These are phyloP conservation scores for Cygnus atratus DNA, from an alignment of 2,113 vertebrate genomes.

Conservation along the genomic window DNA sequence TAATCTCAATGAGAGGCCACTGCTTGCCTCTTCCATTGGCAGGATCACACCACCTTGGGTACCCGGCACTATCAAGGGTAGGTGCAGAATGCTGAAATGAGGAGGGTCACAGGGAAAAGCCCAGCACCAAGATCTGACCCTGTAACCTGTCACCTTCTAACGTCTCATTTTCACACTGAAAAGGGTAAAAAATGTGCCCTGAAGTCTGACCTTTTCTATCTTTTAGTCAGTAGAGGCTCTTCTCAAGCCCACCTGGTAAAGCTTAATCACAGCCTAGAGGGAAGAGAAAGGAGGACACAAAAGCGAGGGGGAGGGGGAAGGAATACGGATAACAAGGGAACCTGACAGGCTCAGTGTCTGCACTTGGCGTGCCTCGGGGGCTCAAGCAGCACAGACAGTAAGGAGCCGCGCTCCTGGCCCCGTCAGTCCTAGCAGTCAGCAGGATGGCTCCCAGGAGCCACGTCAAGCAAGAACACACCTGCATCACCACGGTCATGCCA, in stretches of 20 bases:
- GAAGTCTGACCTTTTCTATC: not conserved
- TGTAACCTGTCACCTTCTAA: not conserved
- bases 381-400: not conserved
- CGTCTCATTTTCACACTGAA: not conserved
- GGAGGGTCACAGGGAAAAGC: not conserved
- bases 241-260: fast-evolving
- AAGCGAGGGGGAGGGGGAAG: not conserved
- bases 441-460: not conserved
- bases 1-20: not conserved
- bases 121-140: not conserved
- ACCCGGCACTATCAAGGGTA: not conserved
- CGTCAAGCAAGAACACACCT: not conserved
- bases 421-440: not conserved
- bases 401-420: not conserved
- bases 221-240: not conserved
- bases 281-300: not conserved
- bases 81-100: not conserved
- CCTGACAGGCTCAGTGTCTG: too few relatives aligned
- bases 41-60: not conserved
- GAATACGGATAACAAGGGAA: not conserved
- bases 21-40: not conserved
- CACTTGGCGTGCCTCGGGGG: not conserved
- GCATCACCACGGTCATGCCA: not conserved
- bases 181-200: not conserved
- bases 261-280: not conserved